Evolutionary conservation across 2,113 vertebrate species (phyloP), one percentile per base, ranked within the genome.

Genomic region (Alouatta palliata): DNA sequence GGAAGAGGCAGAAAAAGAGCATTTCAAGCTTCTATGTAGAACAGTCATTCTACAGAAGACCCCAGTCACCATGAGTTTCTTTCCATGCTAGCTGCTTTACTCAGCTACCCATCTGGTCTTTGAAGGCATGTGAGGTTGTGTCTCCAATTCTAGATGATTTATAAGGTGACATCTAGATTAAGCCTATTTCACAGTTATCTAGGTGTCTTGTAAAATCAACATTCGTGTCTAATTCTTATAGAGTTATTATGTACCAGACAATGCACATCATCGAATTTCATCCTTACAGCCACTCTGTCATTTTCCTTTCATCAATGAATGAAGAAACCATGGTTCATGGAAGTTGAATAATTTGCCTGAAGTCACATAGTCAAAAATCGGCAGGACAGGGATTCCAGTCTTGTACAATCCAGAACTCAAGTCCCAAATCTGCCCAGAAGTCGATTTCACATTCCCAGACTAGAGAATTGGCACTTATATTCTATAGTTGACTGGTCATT

Each of bases 1-100:
- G n/a, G 7, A 56, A 5, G 35, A 35, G 17, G 21, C n/a, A 52
- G 32, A n/a, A 30, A 30, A 30, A 47, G 20, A 43, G 32, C 43
- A 20, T 45, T 79, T 47, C 23, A n/a, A 71, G 45, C 40, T 82
- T 82, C 17, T 68, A 43, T 6, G 4, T 56, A 64, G 23, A 80
- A 35, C 2, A 76, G 3, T 45, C 25, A 45, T 7, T 6, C 32
- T 30, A 6, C 0, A 4, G 9, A 8, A 82, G 9, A 4, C 1
- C 23, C 9, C 4, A 45, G 47, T 83, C 35, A 56, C 12, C 37
- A 7, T 6, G 37, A 83, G 43, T 21, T 19, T 19, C 82, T 84
- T 80, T 61, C 14, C 23, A 64, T 4, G 13, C n/a, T 30, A 30
- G 19, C 17, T 76, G 11, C 47, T 83, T 79, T 54, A 19, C 23